Conservation (phyloP, 2,113 vertebrate genomes). For the Psophia crepitans region DNA sequence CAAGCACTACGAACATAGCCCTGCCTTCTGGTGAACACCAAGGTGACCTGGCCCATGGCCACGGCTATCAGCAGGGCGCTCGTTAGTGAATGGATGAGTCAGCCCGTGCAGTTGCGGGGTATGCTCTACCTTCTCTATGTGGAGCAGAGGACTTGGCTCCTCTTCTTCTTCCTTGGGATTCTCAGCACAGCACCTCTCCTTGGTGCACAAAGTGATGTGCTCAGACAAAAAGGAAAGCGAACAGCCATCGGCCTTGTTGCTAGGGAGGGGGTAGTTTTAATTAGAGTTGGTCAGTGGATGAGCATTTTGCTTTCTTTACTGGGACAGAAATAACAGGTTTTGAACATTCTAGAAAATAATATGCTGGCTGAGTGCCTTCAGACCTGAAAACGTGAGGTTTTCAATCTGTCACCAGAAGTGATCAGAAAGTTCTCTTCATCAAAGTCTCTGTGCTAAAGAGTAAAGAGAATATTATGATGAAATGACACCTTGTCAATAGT, state of each 20-base stretch:
- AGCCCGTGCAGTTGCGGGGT: background rate
- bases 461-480: background rate
- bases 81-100: background rate
- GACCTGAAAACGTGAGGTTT: background rate
- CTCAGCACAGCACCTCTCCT: background rate
- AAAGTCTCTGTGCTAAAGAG: background rate
- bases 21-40: background rate
- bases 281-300: background rate
- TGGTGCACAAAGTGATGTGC: accelerated
- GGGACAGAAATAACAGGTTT: background rate
- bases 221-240: background rate
- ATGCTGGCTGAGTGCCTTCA: background rate
- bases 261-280: background rate
- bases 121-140: background rate
- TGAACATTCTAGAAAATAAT: background rate
- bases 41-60: background rate
- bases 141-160: background rate
- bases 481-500: background rate
- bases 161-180: background rate
- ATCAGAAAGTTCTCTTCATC: background rate
- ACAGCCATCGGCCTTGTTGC: background rate
- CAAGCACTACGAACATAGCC: background rate
- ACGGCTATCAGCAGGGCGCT: accelerated
- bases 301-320: background rate
- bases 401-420: background rate